Conservation (phyloP, 2,888 invertebrate genomes). For the Halictus quadricinctus region DNA sequence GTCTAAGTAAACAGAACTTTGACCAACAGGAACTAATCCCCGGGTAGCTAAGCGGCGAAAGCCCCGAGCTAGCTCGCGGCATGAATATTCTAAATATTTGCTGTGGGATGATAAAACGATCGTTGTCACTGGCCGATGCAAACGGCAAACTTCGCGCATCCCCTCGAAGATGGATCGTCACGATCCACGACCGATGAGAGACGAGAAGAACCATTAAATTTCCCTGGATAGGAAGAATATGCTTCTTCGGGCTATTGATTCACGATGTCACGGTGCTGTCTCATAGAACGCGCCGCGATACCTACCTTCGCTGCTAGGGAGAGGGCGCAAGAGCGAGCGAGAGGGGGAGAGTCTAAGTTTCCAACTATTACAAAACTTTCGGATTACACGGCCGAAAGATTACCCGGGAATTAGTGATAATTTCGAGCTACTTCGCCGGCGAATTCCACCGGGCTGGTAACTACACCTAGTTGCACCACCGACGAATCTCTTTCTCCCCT, state of each 20-base stretch:
- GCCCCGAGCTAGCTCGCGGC: slow-evolving; percentile 26
- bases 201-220: slow-evolving; percentile 20
- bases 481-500: slow-evolving; percentile 28
- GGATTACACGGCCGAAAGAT: slow-evolving; percentile 53
- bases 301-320: neutral
- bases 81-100: slow-evolving; percentile 46
- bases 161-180: slow-evolving; percentile 11
- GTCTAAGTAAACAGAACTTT: slow-evolving; percentile 61
- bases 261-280: slow-evolving; percentile 42
- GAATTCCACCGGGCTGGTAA: slow-evolving; percentile 48
- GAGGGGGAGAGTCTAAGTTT: slow-evolving; percentile 44
- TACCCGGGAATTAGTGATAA: slow-evolving; percentile 61
- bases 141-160: neutral
- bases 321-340: neutral
- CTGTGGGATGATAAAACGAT: slow-evolving; percentile 22
- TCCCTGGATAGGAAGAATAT: slow-evolving; percentile 23
- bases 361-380: slow-evolving; percentile 57
- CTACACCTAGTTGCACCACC: slow-evolving; percentile 47
- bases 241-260: slow-evolving; percentile 34
- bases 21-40: slow-evolving; percentile 52
- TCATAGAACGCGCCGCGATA: slow-evolving; percentile 52
- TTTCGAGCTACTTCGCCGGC: slow-evolving; percentile 55
- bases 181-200: neutral
- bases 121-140: slow-evolving; percentile 1
- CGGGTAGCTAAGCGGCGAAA: slow-evolving; percentile 38